Conservation (phyloP, 2,888 invertebrate genomes). For the Myopa testacea region DNA sequence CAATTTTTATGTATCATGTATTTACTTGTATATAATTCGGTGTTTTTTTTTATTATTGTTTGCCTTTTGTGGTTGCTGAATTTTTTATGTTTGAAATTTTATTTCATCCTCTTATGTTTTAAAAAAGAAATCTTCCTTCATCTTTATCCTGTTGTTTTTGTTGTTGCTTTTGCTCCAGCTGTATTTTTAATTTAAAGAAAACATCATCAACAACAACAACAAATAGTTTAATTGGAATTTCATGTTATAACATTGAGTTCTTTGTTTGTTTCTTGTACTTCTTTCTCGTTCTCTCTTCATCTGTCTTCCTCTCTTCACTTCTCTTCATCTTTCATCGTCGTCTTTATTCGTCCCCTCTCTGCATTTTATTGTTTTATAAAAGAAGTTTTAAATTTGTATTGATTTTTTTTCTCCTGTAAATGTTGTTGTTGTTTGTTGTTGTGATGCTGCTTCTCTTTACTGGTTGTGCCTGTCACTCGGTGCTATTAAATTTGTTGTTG, state of each 20-base stretch:
- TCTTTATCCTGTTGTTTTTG: no score
- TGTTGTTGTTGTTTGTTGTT: background rate
- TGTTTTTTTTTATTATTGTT: no score
- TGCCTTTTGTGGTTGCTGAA: no score
- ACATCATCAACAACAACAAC: background rate
- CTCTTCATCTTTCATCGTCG: background rate
- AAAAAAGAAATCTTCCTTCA: no score
- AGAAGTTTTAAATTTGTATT: background rate
- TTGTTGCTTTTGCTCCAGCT: background rate
- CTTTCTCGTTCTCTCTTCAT: background rate
- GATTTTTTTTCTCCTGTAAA: background rate
- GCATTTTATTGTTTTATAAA: constrained; percentile 12
- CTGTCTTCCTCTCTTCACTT: background rate
- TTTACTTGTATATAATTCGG: no score
- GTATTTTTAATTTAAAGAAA: background rate
- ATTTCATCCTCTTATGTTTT: no score
- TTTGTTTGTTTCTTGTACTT: background rate
- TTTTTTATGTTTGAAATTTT: no score
- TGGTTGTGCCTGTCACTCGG: constrained; percentile 3
- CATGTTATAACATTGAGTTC: background rate
- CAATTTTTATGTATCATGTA: no score
- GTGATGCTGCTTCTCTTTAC: background rate
- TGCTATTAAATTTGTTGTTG: background rate
- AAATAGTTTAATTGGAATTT: background rate
- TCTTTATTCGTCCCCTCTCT: background rate